Conservation (phyloP, 2,113 vertebrate genomes). For the Eolophus roseicapilla region DNA sequence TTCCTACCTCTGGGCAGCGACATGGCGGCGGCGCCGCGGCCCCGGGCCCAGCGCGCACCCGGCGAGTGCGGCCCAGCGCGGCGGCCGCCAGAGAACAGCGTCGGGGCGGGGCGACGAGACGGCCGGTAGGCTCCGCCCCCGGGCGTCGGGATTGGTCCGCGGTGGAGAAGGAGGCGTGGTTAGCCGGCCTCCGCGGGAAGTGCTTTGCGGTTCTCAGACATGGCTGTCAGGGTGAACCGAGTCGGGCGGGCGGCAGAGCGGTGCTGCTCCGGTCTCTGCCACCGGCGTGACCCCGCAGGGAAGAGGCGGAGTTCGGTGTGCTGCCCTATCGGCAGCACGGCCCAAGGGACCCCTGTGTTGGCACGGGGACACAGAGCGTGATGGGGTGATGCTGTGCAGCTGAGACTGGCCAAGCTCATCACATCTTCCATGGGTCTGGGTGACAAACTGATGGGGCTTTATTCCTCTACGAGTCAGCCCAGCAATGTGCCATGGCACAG, state of each 20-base stretch:
- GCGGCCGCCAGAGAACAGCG: not conserved
- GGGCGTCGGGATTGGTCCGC: not conserved
- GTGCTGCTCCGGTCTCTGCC: fast-evolving
- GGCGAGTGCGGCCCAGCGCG: not conserved
- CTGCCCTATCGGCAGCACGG: not conserved
- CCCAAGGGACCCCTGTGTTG: not conserved
- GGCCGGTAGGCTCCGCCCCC: not conserved
- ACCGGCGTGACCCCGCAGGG: not conserved
- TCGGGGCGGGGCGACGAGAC: not conserved
- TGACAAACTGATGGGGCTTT: not conserved
- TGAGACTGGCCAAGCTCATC: not conserved
- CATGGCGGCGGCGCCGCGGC: not conserved
- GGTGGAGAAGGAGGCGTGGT: not conserved
- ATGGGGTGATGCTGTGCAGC: not conserved
- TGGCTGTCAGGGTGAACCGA: not conserved
- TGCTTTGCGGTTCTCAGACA: not conserved
- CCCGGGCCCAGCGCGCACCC: not conserved
- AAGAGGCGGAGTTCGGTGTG: not conserved
- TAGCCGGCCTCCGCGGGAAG: fast-evolving
- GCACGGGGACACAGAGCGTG: not conserved
- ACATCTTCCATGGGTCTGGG: not conserved
- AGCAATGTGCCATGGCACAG: fast-evolving
- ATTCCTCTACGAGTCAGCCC: not conserved
- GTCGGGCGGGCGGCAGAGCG: not conserved
- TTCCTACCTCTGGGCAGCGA: constrained; percentile 18